Percentiles rank a stretch among this genome's conserved stretches.
Conservation (phyloP, 2,888 invertebrate genomes). For the Cosmorhoe ocellata region DNA sequence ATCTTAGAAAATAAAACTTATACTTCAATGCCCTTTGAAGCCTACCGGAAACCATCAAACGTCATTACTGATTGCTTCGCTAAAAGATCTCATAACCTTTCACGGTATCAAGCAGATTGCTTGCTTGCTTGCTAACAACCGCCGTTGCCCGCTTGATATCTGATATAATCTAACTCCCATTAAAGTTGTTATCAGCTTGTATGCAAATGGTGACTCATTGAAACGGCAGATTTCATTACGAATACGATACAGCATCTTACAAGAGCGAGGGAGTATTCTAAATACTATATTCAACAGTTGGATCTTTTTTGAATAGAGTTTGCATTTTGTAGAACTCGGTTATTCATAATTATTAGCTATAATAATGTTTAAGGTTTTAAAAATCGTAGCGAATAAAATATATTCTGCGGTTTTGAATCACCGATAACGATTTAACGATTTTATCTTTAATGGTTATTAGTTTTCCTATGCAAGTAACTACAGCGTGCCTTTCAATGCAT, state of each 20-base stretch:
- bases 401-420: background rate
- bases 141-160: slow-evolving; percentile 19
- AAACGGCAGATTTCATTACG: slow-evolving; percentile 20
- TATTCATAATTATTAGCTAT: too few species aligned
- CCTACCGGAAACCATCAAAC: slow-evolving; percentile 10
- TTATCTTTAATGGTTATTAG: slow-evolving; percentile 8
- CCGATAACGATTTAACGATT: slow-evolving; percentile 7
- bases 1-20: too few species aligned
- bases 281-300: too few species aligned
- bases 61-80: slow-evolving; percentile 11
- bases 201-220: slow-evolving; percentile 27
- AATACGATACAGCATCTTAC: slow-evolving; percentile 16
- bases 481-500: slow-evolving; percentile 17
- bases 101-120: slow-evolving; percentile 18
- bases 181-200: slow-evolving; percentile 24
- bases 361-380: too few species aligned
- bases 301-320: too few species aligned
- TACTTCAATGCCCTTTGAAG: slow-evolving; percentile 2
- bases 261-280: slow-evolving; percentile 7
- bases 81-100: slow-evolving; percentile 21
- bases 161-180: slow-evolving; percentile 24
- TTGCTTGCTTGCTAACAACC: slow-evolving; percentile 22
- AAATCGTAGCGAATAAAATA: slow-evolving; percentile 3
- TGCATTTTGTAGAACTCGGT: too few species aligned
- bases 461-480: slow-evolving; percentile 3